Evolutionary conservation across 2,888 invertebrate species (phyloP), one percentile per base, ranked within the genome.

Genomic region (Allacma fusca): DNA sequence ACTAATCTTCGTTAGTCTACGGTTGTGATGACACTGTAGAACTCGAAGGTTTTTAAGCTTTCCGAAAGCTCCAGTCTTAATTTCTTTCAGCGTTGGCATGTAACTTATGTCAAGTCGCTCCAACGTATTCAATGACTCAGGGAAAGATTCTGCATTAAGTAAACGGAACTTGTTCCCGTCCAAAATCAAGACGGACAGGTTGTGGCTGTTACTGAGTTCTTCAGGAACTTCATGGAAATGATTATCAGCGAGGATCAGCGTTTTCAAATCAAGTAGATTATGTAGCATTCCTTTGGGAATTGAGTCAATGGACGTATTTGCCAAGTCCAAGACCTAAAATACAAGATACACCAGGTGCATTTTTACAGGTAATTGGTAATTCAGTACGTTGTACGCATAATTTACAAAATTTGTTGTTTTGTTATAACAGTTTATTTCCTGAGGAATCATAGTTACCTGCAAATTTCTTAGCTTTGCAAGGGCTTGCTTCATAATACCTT

Each of bases 1-100:
- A 80, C 92, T 89, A 1, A 95, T 89, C 28, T 86, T 85, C 0
- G 85, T 84, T 23, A 95, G 86, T 28, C 89, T 87, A 0, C 90
- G 89, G 85, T 94, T 94, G 85, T 91, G 90, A 70, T 89, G 88
- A 75, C 93, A 86, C 75, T 90, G 89, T 0, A 95, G 86, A 57
- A 88, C 85, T 57, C 80, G 76, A 16, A 87, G 82, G 2, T 80
- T 80, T 21, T 85, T 86, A 44, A 93, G 87, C 0, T 89, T 88
- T 0, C 91, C 90, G 16, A 93, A 87, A 0, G 90, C 88, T 1
- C 88, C 88, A 19, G 86, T 85, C 12, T 88, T 90, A 40, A 95
- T 90, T 40, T 85, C 85, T 0, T 85, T 87, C 65, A 95, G 86
- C 1, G 89, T 86, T 0, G 89, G 87, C 91, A 93, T 92, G 80